phyloP scores from a whole-genome alignment of 2,888 invertebrate genomes.

The Drosophila villosipedis region DNA sequence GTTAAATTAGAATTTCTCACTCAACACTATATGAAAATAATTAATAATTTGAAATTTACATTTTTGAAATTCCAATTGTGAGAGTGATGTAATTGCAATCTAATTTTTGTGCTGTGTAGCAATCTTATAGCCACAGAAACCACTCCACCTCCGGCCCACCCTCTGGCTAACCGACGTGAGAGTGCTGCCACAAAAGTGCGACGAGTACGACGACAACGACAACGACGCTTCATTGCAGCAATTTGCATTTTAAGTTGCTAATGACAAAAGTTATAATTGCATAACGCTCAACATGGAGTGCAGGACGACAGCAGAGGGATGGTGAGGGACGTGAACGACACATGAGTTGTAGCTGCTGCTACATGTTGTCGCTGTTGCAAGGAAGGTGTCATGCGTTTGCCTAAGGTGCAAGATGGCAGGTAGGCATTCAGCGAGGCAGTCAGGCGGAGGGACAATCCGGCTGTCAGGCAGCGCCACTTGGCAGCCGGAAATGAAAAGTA shows the following conservation, averaged over 20 bases:
- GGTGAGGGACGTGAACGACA: slow-evolving; percentile 35
- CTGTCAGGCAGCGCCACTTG: slow-evolving; percentile 54
- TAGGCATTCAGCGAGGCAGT: not conserved
- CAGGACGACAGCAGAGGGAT: slow-evolving; percentile 22
- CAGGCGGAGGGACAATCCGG: slow-evolving; percentile 7
- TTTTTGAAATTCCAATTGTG: not conserved
- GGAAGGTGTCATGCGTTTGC: slow-evolving; percentile 33
- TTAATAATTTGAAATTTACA: not conserved
- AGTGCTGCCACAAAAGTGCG: slow-evolving; percentile 54
- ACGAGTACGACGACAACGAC: slow-evolving; percentile 36
- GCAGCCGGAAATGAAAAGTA: slow-evolving; percentile 82
- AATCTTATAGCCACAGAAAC: not conserved
- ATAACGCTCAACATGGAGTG: slow-evolving; percentile 76
- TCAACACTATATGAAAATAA: not conserved
- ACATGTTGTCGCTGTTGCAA: slow-evolving; percentile 42
- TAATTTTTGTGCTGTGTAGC: slow-evolving; percentile 5
- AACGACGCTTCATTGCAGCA: slow-evolving; percentile 79
- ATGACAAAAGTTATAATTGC: slow-evolving; percentile 84
- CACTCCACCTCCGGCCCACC: not conserved
- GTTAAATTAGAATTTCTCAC: not conserved
- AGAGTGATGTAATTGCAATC: not conserved
- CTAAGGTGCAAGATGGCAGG: slow-evolving; percentile 24
- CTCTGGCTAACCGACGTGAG: slow-evolving; percentile 26
- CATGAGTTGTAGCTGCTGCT: slow-evolving; percentile 43
- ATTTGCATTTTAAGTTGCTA: slow-evolving; percentile 83